Evolutionary conservation across 2,888 invertebrate genomes (phyloP), one percentile per base, ranked within the genome.

Genomic region (Lycaena phlaeas): DNA sequence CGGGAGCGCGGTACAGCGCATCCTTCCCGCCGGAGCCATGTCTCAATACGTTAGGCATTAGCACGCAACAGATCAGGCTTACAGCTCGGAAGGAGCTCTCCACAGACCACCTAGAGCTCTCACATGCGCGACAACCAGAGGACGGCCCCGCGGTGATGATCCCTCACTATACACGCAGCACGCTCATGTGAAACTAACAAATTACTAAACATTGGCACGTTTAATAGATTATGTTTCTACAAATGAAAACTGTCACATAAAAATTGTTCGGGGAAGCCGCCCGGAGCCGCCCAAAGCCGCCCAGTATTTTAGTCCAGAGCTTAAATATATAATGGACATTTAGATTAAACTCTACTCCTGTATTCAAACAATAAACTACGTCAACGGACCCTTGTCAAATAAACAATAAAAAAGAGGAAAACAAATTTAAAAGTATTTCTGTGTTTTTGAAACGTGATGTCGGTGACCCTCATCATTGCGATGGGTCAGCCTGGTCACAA

Each of bases 371-470:
- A 34, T 27, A 31, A 31, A 31, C 10, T 31, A 29, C 30, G 30
- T 30, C 39, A 31, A 30, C 39, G 15, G n/a, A 30, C 25, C 26
- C 39, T 15, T 26, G 31, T 26, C 30, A 30, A 22, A 39, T 34
- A 18, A 4, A 34, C 34, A 22, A 34, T 34, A 39, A 39, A 38
- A 39, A 39, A 14, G 22, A 26, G 22, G 31, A 31, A 14, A 39
- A 12, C 22, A 34, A 34, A 34, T 34, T 39, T 39, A 39, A 39
- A 39, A 39, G 39, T 39, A 39, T 39, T 39, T 11, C 30, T 39
- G 30, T 39, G 39, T 39, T 39, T 39, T 31, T 39, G 39, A 30
- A 25, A 31, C 11, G 30, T 25, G 11, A 30, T 30, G 14, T 31
- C 15, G 15, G 31, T 39, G 39, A 39, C 39, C 30, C 25, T 14